Conservation (phyloP, 1,140 invertebrate species). For the Lamellibrachia luymesi region DNA sequence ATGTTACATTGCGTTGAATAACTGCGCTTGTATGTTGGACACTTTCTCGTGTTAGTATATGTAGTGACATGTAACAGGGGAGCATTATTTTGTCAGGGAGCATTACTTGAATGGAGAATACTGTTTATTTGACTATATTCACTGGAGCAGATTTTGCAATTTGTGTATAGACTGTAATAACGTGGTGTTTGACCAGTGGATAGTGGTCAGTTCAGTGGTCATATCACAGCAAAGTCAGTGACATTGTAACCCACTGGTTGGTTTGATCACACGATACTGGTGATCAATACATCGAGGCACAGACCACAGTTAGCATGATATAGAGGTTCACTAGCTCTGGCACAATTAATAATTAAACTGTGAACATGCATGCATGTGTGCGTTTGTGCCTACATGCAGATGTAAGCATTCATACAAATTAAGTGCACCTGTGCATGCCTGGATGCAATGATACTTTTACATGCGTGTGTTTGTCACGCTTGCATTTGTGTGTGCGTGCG, state of each 20-base stretch:
- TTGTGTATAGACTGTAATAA: neutral
- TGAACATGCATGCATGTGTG: conserved; percentile 8
- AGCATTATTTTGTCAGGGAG: neutral
- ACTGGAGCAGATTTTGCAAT: neutral
- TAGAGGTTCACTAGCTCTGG: neutral
- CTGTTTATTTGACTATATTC: neutral
- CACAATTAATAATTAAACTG: neutral
- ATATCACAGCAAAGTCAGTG: too few relatives aligned
- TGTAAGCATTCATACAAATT: neutral
- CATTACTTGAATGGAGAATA: neutral
- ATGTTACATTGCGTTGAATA: neutral
- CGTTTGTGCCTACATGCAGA: neutral
- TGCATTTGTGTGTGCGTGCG: neutral
- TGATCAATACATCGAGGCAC: neutral
- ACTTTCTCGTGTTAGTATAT: neutral
- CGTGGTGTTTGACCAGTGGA: neutral
- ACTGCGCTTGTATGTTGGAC: neutral
- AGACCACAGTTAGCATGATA: neutral
- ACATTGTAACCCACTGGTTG: too few relatives aligned
- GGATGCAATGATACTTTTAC: neutral
- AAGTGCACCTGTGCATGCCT: neutral
- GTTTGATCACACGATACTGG: too few relatives aligned
- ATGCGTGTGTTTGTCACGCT: neutral
- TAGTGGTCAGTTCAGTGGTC: too few relatives aligned
- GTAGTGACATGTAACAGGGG: neutral